Conservation (phyloP, 2,113 vertebrate species). For the Chunga burmeisteri region DNA sequence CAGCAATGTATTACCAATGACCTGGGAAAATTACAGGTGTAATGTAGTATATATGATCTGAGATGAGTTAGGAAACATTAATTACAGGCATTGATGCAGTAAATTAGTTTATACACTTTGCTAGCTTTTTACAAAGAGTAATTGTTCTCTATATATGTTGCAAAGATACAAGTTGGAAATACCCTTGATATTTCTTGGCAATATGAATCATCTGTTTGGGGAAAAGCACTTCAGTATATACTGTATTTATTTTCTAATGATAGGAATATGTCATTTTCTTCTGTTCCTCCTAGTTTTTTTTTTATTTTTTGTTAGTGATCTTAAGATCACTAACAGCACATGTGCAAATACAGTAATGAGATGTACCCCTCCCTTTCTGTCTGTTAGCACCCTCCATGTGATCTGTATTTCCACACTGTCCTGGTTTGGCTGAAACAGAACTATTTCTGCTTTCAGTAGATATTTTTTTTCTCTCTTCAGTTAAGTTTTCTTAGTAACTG, state of each 20-base stretch:
- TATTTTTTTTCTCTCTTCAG: too few relatives aligned
- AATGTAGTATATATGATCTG: not conserved
- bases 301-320: not conserved
- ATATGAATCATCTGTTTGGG: not conserved
- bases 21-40: constrained; percentile 55
- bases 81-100: constrained; percentile 53
- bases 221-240: not conserved
- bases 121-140: constrained; percentile 44
- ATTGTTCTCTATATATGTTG: not conserved
- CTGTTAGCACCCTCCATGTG: not conserved
- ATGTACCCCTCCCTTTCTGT: not conserved
- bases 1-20: not conserved
- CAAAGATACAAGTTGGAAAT: not conserved
- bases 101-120: constrained; percentile 67
- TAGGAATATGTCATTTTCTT: not conserved
- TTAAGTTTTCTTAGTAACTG: too few relatives aligned
- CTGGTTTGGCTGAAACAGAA: too few relatives aligned
- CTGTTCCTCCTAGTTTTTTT: not conserved
- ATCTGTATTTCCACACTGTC: not conserved
- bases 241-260: not conserved
- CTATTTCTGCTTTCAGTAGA: too few relatives aligned
- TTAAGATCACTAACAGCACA: not conserved
- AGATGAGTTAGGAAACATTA: constrained; percentile 55
- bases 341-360: not conserved
- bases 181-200: not conserved